Evolutionary conservation across 2,113 vertebrate species (phyloP).

Genomic region (Myxocyprinus asiaticus): DNA sequence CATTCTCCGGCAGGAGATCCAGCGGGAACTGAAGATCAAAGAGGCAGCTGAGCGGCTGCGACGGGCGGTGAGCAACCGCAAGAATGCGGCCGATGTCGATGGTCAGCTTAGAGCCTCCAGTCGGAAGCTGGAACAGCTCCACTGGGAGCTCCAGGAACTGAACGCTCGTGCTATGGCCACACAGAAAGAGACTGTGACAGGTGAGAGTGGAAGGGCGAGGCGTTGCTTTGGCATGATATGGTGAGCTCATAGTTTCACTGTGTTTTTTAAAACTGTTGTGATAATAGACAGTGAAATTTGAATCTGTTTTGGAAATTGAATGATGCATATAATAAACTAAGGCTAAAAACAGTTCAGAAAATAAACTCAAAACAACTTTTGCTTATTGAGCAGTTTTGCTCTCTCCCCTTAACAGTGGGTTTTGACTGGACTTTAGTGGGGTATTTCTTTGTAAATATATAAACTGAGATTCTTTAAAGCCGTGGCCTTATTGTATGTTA

Average conservation of each 20-base stretch:
- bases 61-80: conserved; percentile 71
- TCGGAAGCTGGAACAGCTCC: conserved; percentile 73
- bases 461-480: too few species aligned
- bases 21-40: conserved; percentile 79
- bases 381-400: too few species aligned
- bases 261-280: not conserved
- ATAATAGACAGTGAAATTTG: not conserved
- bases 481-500: too few species aligned
- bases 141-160: conserved; percentile 76
- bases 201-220: conserved; percentile 40
- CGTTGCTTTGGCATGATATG: not conserved
- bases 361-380: too few species aligned
- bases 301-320: too few species aligned
- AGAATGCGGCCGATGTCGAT: conserved; percentile 72
- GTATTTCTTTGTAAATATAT: too few species aligned
- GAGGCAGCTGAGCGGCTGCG: conserved; percentile 75
- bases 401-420: too few species aligned
- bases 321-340: too few species aligned
- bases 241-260: not conserved
- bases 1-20: conserved; percentile 75
- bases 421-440: too few species aligned
- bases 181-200: conserved; percentile 62
- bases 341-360: too few species aligned
- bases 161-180: conserved; percentile 74
- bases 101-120: conserved; percentile 71